Evolutionary conservation across 1,140 invertebrate genomes (phyloP).

Genomic region (Hyphantria cunea): DNA sequence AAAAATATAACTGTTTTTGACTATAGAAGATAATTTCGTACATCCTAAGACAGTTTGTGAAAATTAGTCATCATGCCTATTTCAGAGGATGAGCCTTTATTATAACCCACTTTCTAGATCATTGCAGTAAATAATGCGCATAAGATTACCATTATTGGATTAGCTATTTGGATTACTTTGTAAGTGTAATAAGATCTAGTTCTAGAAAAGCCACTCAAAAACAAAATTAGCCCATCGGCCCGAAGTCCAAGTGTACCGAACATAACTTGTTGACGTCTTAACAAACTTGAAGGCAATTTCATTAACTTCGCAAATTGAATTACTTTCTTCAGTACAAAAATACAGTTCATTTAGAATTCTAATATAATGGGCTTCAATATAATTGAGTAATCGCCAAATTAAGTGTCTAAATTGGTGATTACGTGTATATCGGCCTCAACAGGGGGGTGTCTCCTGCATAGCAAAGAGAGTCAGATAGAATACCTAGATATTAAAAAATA

Average conservation of each 20-base stretch:
- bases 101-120: no score
- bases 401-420: slow-evolving; percentile 10
- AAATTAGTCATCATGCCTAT: no score
- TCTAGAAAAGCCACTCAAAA: background rate
- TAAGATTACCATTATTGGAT: no score
- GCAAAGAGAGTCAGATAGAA: no score
- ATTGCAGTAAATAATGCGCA: no score
- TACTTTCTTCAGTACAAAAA: background rate
- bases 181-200: background rate
- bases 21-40: no score
- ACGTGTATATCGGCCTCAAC: background rate
- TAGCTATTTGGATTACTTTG: no score
- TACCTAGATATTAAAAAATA: no score
- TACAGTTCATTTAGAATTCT: background rate
- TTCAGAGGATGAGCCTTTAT: no score
- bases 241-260: background rate
- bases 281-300: slow-evolving; percentile 14
- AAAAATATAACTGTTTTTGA: no score
- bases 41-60: no score
- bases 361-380: background rate
- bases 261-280: slow-evolving; percentile 6
- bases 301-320: slow-evolving; percentile 21
- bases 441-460: background rate
- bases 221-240: slow-evolving; percentile 3
- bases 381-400: slow-evolving; percentile 11